phyloP scores from a whole-genome alignment of 2,888 invertebrate genomes.

The Urechis unicinctus region DNA sequence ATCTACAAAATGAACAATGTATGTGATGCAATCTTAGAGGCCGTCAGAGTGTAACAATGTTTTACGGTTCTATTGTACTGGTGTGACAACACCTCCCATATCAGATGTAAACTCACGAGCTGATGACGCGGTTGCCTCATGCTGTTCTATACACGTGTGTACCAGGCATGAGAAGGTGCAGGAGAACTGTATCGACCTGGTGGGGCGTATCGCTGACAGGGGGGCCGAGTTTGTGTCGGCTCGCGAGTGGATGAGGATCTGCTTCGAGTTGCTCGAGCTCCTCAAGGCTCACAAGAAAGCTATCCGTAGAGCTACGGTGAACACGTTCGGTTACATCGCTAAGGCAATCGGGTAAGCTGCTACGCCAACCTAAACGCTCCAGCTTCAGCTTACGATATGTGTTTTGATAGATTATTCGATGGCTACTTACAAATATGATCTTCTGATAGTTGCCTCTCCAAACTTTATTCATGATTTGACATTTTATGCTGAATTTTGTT shows the following conservation, averaged over 20 bases:
- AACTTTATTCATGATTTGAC: background rate
- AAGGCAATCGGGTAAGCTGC: slow-evolving; percentile 85
- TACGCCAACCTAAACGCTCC: too few species aligned
- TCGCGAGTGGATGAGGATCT: slow-evolving; percentile 99
- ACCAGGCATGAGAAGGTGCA: slow-evolving; percentile 78
- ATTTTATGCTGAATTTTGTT: background rate
- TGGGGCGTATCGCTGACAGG: slow-evolving; percentile 96
- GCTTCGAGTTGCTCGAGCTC: slow-evolving; percentile 92
- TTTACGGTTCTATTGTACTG: too few species aligned
- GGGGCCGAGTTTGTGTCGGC: slow-evolving; percentile 99
- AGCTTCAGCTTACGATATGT: background rate
- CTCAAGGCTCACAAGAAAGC: slow-evolving; percentile 99
- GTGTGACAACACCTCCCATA: too few species aligned
- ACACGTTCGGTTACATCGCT: slow-evolving; percentile 99
- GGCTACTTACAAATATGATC: background rate
- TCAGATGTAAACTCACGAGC: too few species aligned
- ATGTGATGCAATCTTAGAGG: too few species aligned
- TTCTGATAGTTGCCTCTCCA: background rate
- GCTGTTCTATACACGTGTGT: too few species aligned
- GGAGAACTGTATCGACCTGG: slow-evolving; percentile 99
- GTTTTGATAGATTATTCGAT: background rate
- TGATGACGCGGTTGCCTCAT: too few species aligned
- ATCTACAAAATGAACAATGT: too few species aligned
- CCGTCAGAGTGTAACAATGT: too few species aligned
- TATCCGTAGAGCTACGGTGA: slow-evolving; percentile 95